Conservation (phyloP, 2,888 invertebrate genomes). For the Desoria tigrina region DNA sequence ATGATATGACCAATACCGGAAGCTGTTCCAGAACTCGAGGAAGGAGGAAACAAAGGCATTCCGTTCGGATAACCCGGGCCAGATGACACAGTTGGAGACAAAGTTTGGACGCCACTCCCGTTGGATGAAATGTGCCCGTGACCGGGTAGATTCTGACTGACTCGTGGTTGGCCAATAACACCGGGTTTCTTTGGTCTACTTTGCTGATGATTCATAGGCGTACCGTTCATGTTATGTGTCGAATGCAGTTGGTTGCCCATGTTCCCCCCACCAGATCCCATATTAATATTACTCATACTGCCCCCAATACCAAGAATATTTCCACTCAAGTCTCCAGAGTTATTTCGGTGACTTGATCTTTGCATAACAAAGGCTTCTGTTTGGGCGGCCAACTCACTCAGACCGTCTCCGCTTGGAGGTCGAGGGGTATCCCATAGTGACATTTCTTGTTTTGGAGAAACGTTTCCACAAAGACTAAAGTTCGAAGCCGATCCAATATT, state of each 20-base stretch:
- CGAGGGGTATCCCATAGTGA: slow-evolving; percentile 50
- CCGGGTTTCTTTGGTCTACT: slow-evolving; percentile 31
- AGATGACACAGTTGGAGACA: neutral
- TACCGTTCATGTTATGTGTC: neutral
- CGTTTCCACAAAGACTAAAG: slow-evolving; percentile 14
- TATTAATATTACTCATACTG: neutral
- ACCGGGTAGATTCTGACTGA: slow-evolving; percentile 11
- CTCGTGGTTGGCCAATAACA: slow-evolving; percentile 48
- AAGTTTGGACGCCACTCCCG: neutral
- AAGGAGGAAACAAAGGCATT: slow-evolving; percentile 11
- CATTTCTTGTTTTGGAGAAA: slow-evolving; percentile 33
- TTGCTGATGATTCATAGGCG: slow-evolving; percentile 4
- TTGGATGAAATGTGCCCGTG: neutral
- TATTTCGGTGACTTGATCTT: slow-evolving; percentile 32
- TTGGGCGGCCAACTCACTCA: slow-evolving; percentile 47
- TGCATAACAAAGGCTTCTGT: slow-evolving; percentile 48
- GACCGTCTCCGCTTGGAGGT: slow-evolving; percentile 40
- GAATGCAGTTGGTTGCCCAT: slow-evolving; percentile 24
- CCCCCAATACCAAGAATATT: neutral
- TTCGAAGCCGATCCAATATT: too few relatives aligned
- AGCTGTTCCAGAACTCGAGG: slow-evolving; percentile 15
- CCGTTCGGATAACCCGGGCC: slow-evolving; percentile 9
- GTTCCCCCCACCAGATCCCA: neutral
- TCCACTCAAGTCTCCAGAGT: slow-evolving; percentile 8
- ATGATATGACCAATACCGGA: neutral